Conservation (phyloP, 2,797 vertebrate species). For the Chromis chromis region DNA sequence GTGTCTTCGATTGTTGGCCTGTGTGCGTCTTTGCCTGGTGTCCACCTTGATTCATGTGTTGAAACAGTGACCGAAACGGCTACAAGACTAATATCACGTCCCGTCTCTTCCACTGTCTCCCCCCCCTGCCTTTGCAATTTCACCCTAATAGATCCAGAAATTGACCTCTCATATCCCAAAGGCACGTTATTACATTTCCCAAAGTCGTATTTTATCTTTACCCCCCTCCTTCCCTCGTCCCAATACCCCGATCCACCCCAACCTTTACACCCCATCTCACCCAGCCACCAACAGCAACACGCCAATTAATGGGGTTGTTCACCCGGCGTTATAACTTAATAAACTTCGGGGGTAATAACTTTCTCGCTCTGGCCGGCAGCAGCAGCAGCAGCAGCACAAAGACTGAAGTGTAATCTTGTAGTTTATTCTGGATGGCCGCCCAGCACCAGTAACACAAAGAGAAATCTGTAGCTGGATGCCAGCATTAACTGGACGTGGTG, state of each 20-base stretch:
- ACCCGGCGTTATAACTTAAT: conserved; percentile 81
- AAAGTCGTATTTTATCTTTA: conserved; percentile 72
- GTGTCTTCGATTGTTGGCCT: conserved; percentile 46
- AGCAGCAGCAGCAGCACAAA: conserved; percentile 69
- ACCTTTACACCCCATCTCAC: conserved; percentile 42
- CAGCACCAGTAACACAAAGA: conserved; percentile 64
- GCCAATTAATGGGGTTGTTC: conserved; percentile 80
- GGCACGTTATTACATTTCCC: conserved; percentile 77
- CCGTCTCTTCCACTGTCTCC: conserved; percentile 45
- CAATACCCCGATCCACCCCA: conserved; percentile 14
- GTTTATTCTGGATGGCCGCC: conserved; percentile 86
- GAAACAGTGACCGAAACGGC: conserved; percentile 61
- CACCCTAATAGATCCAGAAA: conserved; percentile 76
- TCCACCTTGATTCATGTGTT: conserved; percentile 61
- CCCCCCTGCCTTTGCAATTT: conserved; percentile 72
- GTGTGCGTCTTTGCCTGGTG: conserved; percentile 42
- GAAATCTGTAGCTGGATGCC: conserved; percentile 58
- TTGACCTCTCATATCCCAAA: conserved; percentile 79
- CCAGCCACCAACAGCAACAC: conserved; percentile 75
- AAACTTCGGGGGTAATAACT: conserved; percentile 82
- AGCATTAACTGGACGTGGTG: conserved; percentile 32
- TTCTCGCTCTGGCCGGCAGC: conserved; percentile 66
- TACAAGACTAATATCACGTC: conserved; percentile 61
- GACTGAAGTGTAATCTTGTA: conserved; percentile 77
- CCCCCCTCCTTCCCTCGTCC: neutral